phyloP scores from a whole-genome alignment of 37 sponge, comb jelly and placozoan species.

The Halisarca cf. caerulea region DNA sequence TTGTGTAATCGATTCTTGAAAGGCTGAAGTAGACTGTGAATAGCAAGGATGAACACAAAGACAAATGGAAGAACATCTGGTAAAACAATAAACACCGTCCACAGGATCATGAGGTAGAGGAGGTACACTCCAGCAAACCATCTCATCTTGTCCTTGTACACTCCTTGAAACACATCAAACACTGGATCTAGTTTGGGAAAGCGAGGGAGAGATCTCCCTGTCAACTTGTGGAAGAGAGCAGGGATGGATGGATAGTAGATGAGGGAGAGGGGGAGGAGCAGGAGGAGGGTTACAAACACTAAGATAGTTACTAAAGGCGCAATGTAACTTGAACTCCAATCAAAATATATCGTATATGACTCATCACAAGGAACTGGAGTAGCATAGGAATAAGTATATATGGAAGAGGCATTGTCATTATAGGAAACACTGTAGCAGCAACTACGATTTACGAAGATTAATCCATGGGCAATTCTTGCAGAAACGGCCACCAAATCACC shows the following conservation, averaged over 20 bases:
- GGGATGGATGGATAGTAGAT: background rate
- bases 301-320: background rate
- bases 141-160: background rate
- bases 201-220: background rate
- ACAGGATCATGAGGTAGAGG: background rate
- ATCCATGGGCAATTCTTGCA: too few relatives aligned
- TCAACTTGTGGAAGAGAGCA: background rate
- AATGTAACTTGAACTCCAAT: too few relatives aligned
- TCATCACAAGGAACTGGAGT: too few relatives aligned
- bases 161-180: conserved; percentile 15
- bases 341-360: too few relatives aligned
- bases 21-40: conserved; percentile 9
- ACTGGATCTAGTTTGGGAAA: background rate
- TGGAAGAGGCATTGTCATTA: too few relatives aligned
- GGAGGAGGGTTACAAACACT: background rate
- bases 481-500: too few relatives aligned
- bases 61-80: background rate
- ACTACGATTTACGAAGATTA: too few relatives aligned
- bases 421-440: too few relatives aligned
- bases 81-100: background rate
- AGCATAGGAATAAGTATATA: too few relatives aligned
- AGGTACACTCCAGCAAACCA: background rate
- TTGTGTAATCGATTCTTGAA: background rate
- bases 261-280: background rate
- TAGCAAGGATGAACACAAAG: background rate